Conservation (phyloP, 2,113 vertebrate species). For the Microcebus lehilahytsara region DNA sequence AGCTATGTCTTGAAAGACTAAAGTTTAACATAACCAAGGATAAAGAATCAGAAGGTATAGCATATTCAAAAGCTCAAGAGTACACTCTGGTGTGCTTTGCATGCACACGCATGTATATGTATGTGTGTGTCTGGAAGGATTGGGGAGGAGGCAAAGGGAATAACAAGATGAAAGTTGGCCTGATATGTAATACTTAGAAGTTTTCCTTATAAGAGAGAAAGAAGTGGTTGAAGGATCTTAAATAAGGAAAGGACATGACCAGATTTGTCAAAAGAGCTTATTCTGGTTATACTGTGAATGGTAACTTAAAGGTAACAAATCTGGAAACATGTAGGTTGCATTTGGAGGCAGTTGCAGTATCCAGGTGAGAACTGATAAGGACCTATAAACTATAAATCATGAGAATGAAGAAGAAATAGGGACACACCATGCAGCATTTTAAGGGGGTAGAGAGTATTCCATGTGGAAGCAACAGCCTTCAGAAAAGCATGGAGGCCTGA, state of each 20-base stretch:
- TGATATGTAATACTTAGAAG: background rate
- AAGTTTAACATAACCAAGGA: background rate
- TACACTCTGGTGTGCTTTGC: background rate
- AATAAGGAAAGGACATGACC: background rate
- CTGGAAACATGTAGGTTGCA: background rate
- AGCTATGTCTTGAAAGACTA: background rate
- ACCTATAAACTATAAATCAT: background rate
- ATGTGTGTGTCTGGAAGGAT: background rate
- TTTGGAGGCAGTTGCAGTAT: background rate
- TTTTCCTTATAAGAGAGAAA: background rate
- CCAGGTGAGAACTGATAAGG: background rate
- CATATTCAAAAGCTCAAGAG: background rate
- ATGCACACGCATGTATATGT: too few species aligned
- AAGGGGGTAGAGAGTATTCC: background rate
- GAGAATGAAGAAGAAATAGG: background rate
- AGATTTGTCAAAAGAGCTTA: background rate
- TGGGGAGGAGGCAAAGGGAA: background rate
- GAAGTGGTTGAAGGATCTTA: background rate
- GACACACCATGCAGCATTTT: background rate
- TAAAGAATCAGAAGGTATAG: background rate
- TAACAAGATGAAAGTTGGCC: background rate
- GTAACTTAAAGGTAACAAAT: background rate
- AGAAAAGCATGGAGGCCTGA: background rate
- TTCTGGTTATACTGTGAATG: background rate
- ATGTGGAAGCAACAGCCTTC: background rate